Percentiles rank a stretch among this genome's conserved stretches.
Conservation (phyloP, 2,113 vertebrate species). For the Balaenoptera acutorostrata region DNA sequence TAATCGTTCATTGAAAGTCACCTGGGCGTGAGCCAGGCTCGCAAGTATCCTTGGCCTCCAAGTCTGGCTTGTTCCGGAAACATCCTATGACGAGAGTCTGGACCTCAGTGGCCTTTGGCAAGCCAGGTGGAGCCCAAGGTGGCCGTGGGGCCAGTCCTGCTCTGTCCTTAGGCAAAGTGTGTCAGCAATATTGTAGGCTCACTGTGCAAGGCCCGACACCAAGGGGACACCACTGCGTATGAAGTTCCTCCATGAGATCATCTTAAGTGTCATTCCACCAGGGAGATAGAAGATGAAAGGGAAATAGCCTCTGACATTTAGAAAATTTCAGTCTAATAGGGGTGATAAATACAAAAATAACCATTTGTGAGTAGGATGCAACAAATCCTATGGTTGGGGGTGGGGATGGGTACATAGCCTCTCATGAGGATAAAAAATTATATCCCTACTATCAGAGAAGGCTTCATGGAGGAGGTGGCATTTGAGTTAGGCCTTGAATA, state of each 20-base stretch:
- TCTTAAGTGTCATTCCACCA: not conserved
- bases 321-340: not conserved
- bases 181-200: not conserved
- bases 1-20: rapidly evolving
- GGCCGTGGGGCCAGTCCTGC: not conserved
- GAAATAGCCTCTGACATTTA: not conserved
- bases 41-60: not conserved
- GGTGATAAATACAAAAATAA: not conserved
- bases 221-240: not conserved
- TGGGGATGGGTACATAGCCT: not conserved
- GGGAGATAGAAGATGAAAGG: not conserved
- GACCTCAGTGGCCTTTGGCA: not conserved
- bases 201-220: not conserved
- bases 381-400: not conserved
- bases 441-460: not conserved
- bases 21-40: not conserved
- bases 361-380: not conserved
- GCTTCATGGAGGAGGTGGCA: not conserved
- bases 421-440: not conserved
- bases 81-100: not conserved
- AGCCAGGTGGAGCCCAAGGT: not conserved
- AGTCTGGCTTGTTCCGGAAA: not conserved
- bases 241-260: not conserved
- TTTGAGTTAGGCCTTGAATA: not conserved
- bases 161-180: not conserved